These are phyloP conservation scores for Myripristis jacobus DNA, from an alignment of 2,797 vertebrate genomes.

Conservation along the genomic window DNA sequence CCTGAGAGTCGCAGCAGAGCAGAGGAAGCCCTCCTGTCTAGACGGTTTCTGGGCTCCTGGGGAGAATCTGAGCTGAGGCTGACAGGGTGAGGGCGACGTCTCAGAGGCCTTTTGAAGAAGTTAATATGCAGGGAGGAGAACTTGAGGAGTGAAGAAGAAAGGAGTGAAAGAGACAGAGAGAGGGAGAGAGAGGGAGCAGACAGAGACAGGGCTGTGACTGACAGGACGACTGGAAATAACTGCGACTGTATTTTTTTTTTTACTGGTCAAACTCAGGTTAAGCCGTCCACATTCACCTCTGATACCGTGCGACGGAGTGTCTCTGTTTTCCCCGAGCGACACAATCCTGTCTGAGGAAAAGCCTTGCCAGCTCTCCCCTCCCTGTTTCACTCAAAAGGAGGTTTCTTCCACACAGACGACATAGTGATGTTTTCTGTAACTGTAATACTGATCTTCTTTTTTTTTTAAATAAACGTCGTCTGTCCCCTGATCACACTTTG, in stretches of 20 bases:
- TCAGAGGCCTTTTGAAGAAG: background rate
- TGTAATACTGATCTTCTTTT: too few species aligned
- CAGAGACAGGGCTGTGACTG: background rate
- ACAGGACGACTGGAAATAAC: slow-evolving; percentile 6
- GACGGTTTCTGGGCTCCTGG: background rate
- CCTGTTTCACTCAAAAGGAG: too few species aligned
- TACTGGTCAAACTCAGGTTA: background rate
- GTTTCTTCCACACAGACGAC: too few species aligned
- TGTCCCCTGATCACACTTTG: too few species aligned
- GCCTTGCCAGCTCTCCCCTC: too few species aligned
- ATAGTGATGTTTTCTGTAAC: too few species aligned
- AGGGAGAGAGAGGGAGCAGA: background rate
- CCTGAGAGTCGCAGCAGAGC: background rate
- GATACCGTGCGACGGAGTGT: too few species aligned
- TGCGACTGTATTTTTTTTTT: background rate
- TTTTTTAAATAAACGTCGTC: too few species aligned
- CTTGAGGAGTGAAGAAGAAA: background rate
- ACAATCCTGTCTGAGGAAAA: too few species aligned
- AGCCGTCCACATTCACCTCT: slow-evolving; percentile 6
- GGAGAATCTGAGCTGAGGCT: too few species aligned
- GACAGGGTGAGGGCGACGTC: background rate
- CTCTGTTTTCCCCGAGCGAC: too few species aligned
- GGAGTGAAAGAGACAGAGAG: background rate
- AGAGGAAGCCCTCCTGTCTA: background rate
- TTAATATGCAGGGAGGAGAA: background rate